Conservation (phyloP, 1,140 invertebrate genomes). For the Polyergus mexicanus region DNA sequence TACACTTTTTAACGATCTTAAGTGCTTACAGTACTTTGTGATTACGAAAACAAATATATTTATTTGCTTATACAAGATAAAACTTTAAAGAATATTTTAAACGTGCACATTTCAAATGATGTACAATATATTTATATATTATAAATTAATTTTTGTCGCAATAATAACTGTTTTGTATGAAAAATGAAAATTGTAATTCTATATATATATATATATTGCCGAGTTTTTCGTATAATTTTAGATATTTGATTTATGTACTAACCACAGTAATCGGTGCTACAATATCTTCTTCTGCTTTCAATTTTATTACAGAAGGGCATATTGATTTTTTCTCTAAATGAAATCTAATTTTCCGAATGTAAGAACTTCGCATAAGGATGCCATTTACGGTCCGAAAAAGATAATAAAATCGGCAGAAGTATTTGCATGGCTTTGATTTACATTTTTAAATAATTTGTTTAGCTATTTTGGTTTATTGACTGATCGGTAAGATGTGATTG, state of each 20-base stretch:
- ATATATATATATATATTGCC: neutral
- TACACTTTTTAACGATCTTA: neutral
- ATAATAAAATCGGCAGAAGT: neutral
- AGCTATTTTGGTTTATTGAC: conserved; percentile 10
- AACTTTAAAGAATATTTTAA: neutral
- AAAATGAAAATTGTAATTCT: neutral
- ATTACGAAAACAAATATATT: conserved; percentile 4
- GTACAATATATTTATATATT: neutral
- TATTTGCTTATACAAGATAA: neutral
- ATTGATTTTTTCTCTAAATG: neutral
- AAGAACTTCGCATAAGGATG: conserved; percentile 8
- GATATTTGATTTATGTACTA: conserved; percentile 40
- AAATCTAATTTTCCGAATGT: conserved; percentile 21
- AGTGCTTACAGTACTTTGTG: neutral
- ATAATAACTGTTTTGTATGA: neutral
- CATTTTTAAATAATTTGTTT: conserved; percentile 30
- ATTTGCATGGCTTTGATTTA: conserved; percentile 19
- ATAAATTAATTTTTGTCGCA: neutral
- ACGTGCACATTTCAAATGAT: neutral
- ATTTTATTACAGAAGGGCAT: conserved; percentile 58
- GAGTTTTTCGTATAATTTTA: neutral
- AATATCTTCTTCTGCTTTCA: neutral
- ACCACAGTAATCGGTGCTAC: conserved; percentile 52
- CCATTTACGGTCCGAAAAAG: conserved; percentile 48
- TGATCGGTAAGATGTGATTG: neutral